These are phyloP conservation scores for Scaptomyza graminum DNA, from an alignment of 1,140 invertebrate genomes.

Conservation along the genomic window DNA sequence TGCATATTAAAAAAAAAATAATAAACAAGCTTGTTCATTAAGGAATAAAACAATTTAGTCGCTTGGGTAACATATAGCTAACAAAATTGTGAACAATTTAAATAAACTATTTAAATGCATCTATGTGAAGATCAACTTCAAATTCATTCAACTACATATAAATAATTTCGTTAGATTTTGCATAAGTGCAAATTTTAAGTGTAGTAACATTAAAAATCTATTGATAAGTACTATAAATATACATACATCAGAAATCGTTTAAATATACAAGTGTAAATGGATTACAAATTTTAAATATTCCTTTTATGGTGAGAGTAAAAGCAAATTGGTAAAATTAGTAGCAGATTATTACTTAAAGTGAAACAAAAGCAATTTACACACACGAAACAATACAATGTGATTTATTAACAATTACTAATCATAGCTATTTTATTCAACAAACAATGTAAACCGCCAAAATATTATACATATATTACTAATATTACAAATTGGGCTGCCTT, in stretches of 20 bases:
- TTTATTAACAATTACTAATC: conserved; percentile 6
- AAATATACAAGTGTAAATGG: conserved; percentile 52
- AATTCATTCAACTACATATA: conserved; percentile 16
- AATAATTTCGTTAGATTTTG: conserved; percentile 41
- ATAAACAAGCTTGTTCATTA: conserved; percentile 44
- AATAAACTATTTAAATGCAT: conserved; percentile 12
- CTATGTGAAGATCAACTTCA: conserved; percentile 18
- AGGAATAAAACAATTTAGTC: conserved; percentile 40
- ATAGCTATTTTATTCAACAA: background rate
- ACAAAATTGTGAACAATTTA: conserved; percentile 43
- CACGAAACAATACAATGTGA: conserved; percentile 8
- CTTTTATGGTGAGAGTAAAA: no score
- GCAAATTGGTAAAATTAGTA: no score
- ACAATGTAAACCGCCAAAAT: no score
- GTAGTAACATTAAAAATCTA: conserved; percentile 60
- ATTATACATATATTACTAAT: conserved; percentile 3
- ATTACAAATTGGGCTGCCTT: conserved; percentile 87
- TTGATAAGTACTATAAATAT: conserved; percentile 50
- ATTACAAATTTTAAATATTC: background rate
- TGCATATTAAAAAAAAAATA: conserved; percentile 34
- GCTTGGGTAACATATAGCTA: conserved; percentile 25
- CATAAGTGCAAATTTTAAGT: conserved; percentile 60
- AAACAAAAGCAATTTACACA: background rate
- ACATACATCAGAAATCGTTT: conserved; percentile 49
- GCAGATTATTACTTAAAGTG: background rate